These are phyloP conservation scores for Lycophotia porphyrea DNA, from an alignment of 2,888 invertebrate species.

Conservation along the genomic window DNA sequence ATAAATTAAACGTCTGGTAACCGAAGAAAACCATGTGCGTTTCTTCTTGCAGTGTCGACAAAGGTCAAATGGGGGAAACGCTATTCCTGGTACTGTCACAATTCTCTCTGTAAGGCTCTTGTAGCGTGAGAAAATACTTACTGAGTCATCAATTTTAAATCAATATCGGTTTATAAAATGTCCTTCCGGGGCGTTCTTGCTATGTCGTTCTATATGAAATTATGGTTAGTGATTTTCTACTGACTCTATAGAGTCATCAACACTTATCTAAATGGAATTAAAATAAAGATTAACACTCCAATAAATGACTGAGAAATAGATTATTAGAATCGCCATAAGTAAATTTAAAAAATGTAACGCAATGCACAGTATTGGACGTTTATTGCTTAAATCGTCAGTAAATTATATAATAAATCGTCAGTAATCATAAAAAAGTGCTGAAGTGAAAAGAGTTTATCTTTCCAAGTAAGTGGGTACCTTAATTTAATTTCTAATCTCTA, in stretches of 20 bases:
- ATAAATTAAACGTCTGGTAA: slow-evolving; percentile 40
- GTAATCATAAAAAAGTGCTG: too few species aligned
- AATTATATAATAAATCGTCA: too few species aligned
- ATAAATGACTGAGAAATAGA: too few species aligned
- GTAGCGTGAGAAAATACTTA: slow-evolving; percentile 14
- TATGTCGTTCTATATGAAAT: neutral
- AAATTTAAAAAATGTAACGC: too few species aligned
- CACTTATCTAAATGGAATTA: too few species aligned
- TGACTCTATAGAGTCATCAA: too few species aligned
- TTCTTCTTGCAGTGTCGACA: slow-evolving; percentile 27
- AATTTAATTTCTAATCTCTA: too few species aligned
- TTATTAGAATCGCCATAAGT: too few species aligned
- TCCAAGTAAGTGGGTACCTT: neutral
- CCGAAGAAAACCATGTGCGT: slow-evolving; percentile 42
- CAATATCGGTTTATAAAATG: neutral
- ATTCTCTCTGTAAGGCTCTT: slow-evolving; percentile 5
- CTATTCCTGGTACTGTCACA: slow-evolving; percentile 14
- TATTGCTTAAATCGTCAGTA: too few species aligned
- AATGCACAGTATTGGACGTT: too few species aligned
- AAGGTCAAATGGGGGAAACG: slow-evolving; percentile 35
- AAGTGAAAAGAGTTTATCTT: too few species aligned
- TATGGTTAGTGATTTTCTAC: neutral
- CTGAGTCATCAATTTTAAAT: slow-evolving; percentile 15
- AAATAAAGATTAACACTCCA: too few species aligned
- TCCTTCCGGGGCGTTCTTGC: neutral